Evolutionary conservation across 2,888 invertebrate genomes (phyloP).

Genomic region (Troides oblongomaculatus): DNA sequence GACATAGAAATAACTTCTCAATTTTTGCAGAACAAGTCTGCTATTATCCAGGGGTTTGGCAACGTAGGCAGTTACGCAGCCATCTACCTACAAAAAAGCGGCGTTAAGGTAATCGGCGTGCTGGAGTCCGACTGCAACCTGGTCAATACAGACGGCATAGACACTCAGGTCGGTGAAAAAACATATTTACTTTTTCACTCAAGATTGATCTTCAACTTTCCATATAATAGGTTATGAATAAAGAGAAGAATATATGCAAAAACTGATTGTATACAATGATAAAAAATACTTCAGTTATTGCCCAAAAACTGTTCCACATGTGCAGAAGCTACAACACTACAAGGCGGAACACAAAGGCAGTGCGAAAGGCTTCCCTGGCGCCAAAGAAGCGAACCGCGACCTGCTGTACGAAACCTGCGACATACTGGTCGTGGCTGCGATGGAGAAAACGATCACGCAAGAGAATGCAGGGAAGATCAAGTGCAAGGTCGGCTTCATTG

Average conservation of each 20-base stretch:
- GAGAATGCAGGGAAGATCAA: conserved; percentile 85
- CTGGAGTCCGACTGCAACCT: conserved; percentile 83
- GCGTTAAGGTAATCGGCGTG: conserved; percentile 86
- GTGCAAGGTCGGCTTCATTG: conserved; percentile 79
- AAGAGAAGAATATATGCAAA: too few species aligned
- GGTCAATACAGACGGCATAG: conserved; percentile 84
- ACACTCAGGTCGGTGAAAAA: conserved; percentile 50
- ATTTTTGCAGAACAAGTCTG: conserved; percentile 82
- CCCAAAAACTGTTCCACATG: background rate
- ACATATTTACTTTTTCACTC: too few species aligned
- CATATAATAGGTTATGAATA: too few species aligned
- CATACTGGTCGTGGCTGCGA: conserved; percentile 89
- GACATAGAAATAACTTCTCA: too few species aligned
- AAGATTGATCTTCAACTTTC: too few species aligned
- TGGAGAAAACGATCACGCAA: conserved; percentile 86
- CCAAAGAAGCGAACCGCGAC: conserved; percentile 78
- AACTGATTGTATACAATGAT: too few species aligned
- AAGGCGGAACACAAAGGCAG: conserved; percentile 76
- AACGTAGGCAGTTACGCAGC: conserved; percentile 90
- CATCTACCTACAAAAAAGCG: conserved; percentile 83
- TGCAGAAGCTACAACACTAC: conserved; percentile 63
- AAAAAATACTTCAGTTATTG: too few species aligned
- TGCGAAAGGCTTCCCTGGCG: conserved; percentile 83
- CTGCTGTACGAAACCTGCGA: conserved; percentile 87
- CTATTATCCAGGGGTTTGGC: conserved; percentile 89